phyloP scores from a whole-genome alignment of 2,113 vertebrate species.

The Prietella phreatophila region DNA sequence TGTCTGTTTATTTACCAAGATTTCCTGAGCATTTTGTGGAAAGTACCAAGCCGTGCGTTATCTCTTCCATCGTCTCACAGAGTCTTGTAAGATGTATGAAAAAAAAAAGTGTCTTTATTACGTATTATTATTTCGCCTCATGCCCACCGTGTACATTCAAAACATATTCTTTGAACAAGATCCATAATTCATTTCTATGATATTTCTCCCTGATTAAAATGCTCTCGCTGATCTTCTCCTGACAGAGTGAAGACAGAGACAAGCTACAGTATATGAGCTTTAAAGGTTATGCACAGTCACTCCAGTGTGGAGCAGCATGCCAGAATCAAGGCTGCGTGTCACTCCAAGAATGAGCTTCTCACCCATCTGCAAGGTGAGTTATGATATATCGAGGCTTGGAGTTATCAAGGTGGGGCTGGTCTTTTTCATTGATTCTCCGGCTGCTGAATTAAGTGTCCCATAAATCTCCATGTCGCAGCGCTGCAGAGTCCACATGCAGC shows the following conservation, averaged over 20 bases:
- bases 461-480: constrained; percentile 63
- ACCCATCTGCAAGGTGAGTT: constrained; percentile 40
- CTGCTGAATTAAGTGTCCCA: constrained; percentile 64
- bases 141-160: neutral
- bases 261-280: constrained; percentile 23
- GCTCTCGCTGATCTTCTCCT: neutral
- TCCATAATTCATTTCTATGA: neutral
- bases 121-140: neutral
- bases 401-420: constrained; percentile 66
- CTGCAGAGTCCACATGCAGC: constrained; percentile 57
- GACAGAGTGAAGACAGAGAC: neutral
- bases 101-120: neutral
- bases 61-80: neutral
- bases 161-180: neutral
- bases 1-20: neutral
- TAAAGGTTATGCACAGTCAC: constrained; percentile 35
- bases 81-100: neutral
- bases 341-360: constrained; percentile 45
- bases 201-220: constrained; percentile 22
- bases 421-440: constrained; percentile 66
- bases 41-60: neutral
- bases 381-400: constrained; percentile 63
- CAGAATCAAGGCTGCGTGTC: constrained; percentile 50
- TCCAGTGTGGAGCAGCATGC: constrained; percentile 11
- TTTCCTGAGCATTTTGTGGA: neutral